A percentile compares a stretch with the other conserved stretches of the same genome.
Conservation (phyloP, 2,888 invertebrate species). For the Anodontia alba region DNA sequence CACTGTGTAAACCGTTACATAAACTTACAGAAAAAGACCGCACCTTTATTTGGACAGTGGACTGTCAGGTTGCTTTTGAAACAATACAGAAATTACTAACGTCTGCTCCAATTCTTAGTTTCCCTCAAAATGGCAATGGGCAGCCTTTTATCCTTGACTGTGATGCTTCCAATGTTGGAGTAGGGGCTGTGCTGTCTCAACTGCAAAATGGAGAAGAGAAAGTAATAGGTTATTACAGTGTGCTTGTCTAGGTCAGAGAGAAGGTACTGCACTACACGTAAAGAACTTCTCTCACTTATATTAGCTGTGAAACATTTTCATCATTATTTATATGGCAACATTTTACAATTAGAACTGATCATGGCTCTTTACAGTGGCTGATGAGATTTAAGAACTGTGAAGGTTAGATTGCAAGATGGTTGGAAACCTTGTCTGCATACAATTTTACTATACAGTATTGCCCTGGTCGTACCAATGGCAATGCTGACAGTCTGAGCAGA, state of each 20-base stretch:
- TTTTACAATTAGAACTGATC: constrained; percentile 36
- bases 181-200: constrained; percentile 42
- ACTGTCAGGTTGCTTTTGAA: constrained; percentile 22
- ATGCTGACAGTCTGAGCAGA: too few species aligned
- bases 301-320: constrained; percentile 41
- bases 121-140: background rate
- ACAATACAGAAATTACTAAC: background rate
- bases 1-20: constrained; percentile 54
- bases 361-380: constrained; percentile 47
- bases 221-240: constrained; percentile 37
- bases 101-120: background rate
- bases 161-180: constrained; percentile 31
- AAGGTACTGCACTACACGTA: constrained; percentile 41
- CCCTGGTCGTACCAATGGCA: too few species aligned
- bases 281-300: constrained; percentile 48
- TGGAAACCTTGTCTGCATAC: too few species aligned
- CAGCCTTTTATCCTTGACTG: constrained; percentile 21
- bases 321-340: constrained; percentile 43
- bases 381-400: too few species aligned
- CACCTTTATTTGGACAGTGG: constrained; percentile 41
- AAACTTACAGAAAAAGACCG: constrained; percentile 32
- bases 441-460: too few species aligned
- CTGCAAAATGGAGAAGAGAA: constrained; percentile 29
- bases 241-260: constrained; percentile 31
- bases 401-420: too few species aligned